A percentile compares a stretch with the other conserved stretches of the same genome.
These are phyloP conservation scores for Micoletzkya japonica DNA, from an alignment of 2,888 invertebrate species.

Conservation along the genomic window DNA sequence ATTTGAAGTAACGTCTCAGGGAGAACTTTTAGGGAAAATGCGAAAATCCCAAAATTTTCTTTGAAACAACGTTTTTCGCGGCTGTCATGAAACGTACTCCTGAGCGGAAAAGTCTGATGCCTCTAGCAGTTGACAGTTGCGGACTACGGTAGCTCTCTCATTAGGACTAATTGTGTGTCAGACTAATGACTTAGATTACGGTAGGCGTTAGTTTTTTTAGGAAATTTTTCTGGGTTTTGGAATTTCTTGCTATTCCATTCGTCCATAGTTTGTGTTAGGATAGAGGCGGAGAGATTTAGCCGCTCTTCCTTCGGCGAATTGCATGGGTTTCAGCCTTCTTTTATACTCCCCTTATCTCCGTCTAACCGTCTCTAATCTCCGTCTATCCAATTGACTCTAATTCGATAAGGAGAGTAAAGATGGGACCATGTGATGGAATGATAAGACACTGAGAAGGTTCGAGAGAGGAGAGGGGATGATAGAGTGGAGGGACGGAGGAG, in stretches of 20 bases:
- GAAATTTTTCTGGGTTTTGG: neutral
- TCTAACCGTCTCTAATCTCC: constrained; percentile 4
- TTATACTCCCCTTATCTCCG: constrained; percentile 4
- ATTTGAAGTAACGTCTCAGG: neutral
- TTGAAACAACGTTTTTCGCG: neutral
- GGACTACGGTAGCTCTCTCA: neutral
- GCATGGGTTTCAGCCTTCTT: constrained; percentile 8
- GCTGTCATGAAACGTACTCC: neutral
- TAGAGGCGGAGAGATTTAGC: constrained; percentile 32
- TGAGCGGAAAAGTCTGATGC: neutral
- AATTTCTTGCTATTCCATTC: constrained; percentile 11
- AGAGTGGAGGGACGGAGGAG: neutral
- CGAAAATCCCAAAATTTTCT: neutral
- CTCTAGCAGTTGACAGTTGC: neutral
- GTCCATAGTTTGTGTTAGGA: constrained; percentile 7
- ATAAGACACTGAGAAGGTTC: constrained; percentile 1
- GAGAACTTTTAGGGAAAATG: neutral
- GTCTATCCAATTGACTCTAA: neutral
- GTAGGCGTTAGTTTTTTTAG: too few relatives aligned
- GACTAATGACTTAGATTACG: too few relatives aligned
- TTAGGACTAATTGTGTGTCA: neutral
- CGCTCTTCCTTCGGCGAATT: constrained; percentile 50
- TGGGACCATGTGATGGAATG: constrained; percentile 19
- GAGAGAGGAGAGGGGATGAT: constrained; percentile 12
- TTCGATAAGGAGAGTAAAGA: neutral